Evolutionary conservation across 2,888 invertebrate genomes (phyloP).

Genomic region (Archaeoteleia sp.): DNA sequence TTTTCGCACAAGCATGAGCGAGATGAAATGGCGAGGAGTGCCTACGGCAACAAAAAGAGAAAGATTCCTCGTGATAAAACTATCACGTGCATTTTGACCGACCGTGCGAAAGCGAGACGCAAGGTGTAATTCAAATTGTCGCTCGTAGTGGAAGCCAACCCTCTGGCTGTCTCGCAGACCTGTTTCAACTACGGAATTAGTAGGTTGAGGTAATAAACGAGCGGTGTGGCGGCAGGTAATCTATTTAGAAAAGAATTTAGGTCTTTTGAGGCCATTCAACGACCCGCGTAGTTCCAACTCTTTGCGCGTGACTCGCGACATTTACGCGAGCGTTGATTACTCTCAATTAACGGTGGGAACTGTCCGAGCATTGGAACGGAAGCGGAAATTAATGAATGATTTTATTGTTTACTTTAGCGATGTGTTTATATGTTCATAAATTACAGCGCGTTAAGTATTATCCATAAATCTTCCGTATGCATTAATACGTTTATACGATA

Average conservation of each 20-base stretch:
- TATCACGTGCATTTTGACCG: conserved; percentile 44
- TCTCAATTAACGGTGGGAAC: conserved; percentile 9
- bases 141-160: conserved; percentile 58
- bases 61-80: conserved; percentile 51
- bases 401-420: conserved; percentile 29
- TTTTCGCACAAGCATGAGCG: conserved; percentile 35
- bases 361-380: conserved; percentile 3
- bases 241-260: conserved; percentile 68
- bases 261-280: conserved; percentile 66
- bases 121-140: conserved; percentile 58
- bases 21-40: conserved; percentile 51
- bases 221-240: conserved; percentile 61
- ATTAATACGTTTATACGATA: conserved; percentile 13
- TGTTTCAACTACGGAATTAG: conserved; percentile 60
- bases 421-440: conserved; percentile 23
- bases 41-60: conserved; percentile 52
- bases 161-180: conserved; percentile 52
- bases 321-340: conserved; percentile 9
- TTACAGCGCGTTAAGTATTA: conserved; percentile 1
- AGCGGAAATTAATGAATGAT: conserved; percentile 19
- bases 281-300: conserved; percentile 44
- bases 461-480: conserved; percentile 9
- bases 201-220: conserved; percentile 69
- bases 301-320: conserved; percentile 18
- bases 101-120: conserved; percentile 42